Percentiles rank a stretch among this genome's conserved stretches.
phyloP scores from a whole-genome alignment of 1,140 invertebrate species.

The Antheraea pernyi region DNA sequence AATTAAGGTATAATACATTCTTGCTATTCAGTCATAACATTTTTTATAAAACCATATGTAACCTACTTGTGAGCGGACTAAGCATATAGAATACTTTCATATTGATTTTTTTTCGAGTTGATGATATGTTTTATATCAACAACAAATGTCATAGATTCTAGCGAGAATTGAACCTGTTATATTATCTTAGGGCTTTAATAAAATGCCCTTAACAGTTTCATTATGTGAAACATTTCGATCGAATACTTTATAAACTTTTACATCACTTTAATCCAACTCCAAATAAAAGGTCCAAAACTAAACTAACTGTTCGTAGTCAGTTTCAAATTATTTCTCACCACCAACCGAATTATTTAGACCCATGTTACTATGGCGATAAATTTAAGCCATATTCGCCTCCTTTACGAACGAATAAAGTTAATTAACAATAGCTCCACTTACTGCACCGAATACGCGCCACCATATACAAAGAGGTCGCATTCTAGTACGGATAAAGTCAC shows the following conservation, averaged over 20 bases:
- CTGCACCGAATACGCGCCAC: constrained; percentile 21
- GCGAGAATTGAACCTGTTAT: too few relatives aligned
- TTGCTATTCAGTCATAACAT: too few relatives aligned
- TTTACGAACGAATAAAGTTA: constrained; percentile 10
- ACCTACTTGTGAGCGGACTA: too few relatives aligned
- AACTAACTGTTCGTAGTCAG: not conserved
- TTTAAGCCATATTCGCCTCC: constrained; percentile 7
- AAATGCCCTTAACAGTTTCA: too few relatives aligned
- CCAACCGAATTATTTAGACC: not conserved
- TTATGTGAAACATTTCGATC: too few relatives aligned
- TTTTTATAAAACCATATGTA: too few relatives aligned
- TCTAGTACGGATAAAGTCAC: constrained; percentile 5
- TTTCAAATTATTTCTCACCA: not conserved
- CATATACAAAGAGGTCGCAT: constrained; percentile 19
- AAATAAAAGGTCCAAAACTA: not conserved
- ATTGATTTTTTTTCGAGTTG: too few relatives aligned
- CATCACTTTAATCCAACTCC: not conserved
- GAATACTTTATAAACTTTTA: not conserved
- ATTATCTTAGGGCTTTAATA: too few relatives aligned
- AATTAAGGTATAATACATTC: too few relatives aligned
- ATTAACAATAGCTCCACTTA: constrained; percentile 21
- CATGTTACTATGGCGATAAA: constrained; percentile 2
- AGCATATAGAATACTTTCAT: too few relatives aligned
- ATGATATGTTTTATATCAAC: too few relatives aligned
- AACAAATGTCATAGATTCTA: too few relatives aligned